A percentile compares a stretch with the other conserved stretches of the same genome.
Evolutionary conservation across 1,140 invertebrate species (phyloP).

Genomic region (Apocrypta bakeri): DNA sequence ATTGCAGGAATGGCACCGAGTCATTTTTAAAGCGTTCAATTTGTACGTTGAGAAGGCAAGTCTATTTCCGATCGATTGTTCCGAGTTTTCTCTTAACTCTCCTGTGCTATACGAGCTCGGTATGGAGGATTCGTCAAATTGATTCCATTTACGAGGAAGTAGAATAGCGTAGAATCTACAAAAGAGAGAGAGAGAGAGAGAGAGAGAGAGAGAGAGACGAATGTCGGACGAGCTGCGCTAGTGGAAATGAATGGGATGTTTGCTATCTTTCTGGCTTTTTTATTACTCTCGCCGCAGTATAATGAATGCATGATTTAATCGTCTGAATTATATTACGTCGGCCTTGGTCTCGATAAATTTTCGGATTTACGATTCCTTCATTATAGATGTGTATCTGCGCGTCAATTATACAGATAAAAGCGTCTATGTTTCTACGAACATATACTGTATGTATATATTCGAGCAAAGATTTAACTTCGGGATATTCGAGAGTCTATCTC

Average conservation of each 20-base stretch:
- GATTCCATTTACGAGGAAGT: conserved; percentile 21
- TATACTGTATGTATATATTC: too few relatives aligned
- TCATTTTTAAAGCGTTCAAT: neutral
- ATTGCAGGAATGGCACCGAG: too few relatives aligned
- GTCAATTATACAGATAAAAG: conserved; percentile 27
- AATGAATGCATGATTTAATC: conserved; percentile 17
- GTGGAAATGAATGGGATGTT: conserved; percentile 16
- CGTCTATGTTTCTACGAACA: neutral
- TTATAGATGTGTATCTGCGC: conserved; percentile 12
- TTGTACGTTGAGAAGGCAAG: neutral
- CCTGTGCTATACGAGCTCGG: too few relatives aligned
- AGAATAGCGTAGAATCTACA: neutral
- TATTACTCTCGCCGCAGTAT: conserved; percentile 3
- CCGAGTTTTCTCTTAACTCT: neutral
- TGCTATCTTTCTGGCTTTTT: conserved; percentile 10
- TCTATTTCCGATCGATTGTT: neutral
- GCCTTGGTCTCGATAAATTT: neutral
- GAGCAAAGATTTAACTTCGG: conserved; percentile 8
- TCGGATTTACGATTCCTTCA: neutral
- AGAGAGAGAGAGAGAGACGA: too few relatives aligned
- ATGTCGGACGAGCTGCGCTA: neutral
- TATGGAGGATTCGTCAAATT: conserved; percentile 20
- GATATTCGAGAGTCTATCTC: neutral
- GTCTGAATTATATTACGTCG: conserved; percentile 3
- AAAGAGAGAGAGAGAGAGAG: too few relatives aligned